A percentile compares a stretch with the other conserved stretches of the same genome.
phyloP scores from a whole-genome alignment of 2,797 vertebrate genomes.

The Alca torda region DNA sequence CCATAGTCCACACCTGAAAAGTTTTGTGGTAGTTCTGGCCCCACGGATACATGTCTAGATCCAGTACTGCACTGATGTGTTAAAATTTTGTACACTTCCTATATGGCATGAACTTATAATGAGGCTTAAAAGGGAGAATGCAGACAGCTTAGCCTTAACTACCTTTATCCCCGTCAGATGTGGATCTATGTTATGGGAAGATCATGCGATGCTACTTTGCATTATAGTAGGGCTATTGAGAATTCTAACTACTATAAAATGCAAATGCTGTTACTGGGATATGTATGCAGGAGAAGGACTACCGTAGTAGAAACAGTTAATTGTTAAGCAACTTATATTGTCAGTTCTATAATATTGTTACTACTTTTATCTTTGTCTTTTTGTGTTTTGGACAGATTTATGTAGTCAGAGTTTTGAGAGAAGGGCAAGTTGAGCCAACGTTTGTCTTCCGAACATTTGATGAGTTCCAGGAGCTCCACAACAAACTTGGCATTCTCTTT shows the following conservation, averaged over 20 bases:
- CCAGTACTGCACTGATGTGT: background rate
- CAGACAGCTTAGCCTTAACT: background rate
- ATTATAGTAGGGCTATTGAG: background rate
- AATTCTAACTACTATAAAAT: background rate
- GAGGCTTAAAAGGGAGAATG: background rate
- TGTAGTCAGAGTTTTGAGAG: conserved; percentile 90
- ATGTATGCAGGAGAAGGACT: background rate
- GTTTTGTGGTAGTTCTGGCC: background rate
- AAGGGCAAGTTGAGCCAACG: conserved; percentile 87
- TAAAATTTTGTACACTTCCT: background rate
- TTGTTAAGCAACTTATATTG: background rate
- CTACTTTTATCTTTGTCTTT: background rate
- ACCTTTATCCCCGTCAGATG: background rate
- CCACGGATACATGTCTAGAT: background rate
- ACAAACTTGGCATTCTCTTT: conserved; percentile 94
- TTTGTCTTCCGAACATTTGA: conserved; percentile 98
- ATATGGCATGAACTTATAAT: background rate
- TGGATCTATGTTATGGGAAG: background rate
- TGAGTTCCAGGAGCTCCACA: conserved; percentile 98
- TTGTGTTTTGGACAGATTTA: conserved; percentile 84
- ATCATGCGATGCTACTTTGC: background rate
- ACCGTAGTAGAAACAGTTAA: background rate
- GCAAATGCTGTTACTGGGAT: background rate
- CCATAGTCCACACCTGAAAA: background rate
- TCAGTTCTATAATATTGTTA: background rate